phyloP scores from a whole-genome alignment of 2,888 invertebrate genomes.

The Stratiomys singularior region DNA sequence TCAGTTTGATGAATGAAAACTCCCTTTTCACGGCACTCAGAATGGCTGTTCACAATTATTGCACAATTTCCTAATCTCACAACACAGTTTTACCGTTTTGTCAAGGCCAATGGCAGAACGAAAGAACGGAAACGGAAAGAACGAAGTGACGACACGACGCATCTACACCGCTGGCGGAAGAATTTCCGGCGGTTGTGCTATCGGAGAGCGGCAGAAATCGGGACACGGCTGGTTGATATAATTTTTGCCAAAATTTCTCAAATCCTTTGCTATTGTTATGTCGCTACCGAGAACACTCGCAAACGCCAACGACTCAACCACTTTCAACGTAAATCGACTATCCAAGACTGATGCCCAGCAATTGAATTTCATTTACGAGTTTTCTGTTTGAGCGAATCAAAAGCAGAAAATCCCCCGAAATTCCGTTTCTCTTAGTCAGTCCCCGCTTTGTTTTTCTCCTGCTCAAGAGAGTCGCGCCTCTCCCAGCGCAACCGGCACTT shows the following conservation, averaged over 20 bases:
- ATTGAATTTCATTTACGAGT: constrained; percentile 34
- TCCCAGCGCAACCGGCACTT: not conserved
- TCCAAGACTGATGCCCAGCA: constrained; percentile 61
- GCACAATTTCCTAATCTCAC: not conserved
- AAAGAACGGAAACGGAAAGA: constrained; percentile 26
- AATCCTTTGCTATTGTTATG: constrained; percentile 52
- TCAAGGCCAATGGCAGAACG: not conserved
- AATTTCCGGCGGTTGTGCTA: constrained; percentile 40
- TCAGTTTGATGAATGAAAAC: constrained; percentile 35
- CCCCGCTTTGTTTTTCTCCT: constrained; percentile 5
- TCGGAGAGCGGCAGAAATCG: constrained; percentile 42
- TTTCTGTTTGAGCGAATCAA: constrained; percentile 41
- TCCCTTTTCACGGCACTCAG: not conserved
- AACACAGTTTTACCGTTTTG: not conserved
- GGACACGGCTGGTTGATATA: constrained; percentile 10
- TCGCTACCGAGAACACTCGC: constrained; percentile 36
- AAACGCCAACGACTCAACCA: constrained; percentile 9
- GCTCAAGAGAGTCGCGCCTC: constrained; percentile 16
- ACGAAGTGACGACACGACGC: constrained; percentile 8
- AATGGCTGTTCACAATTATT: not conserved
- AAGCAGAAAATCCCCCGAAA: constrained; percentile 32
- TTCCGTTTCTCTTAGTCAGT: constrained; percentile 10
- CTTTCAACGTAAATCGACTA: constrained; percentile 62
- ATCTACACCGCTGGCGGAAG: constrained; percentile 43
- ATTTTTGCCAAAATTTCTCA: constrained; percentile 54